Evolutionary conservation across 2,113 vertebrate genomes (phyloP).

Genomic region (Trematocara unimaculatum): DNA sequence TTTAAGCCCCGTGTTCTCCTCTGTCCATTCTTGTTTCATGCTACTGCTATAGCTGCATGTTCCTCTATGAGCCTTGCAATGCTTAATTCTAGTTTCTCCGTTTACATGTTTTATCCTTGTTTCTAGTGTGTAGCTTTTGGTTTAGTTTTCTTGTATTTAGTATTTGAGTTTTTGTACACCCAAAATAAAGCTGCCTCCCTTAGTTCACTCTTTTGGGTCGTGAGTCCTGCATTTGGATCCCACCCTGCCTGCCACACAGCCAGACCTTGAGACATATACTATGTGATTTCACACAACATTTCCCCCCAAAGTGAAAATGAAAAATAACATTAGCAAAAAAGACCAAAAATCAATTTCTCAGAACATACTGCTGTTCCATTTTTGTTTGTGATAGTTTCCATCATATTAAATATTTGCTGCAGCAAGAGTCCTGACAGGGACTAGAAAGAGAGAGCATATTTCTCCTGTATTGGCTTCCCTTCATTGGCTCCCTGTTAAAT

Average conservation of each 20-base stretch:
- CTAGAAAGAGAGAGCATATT: background rate
- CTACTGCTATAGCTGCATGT: background rate
- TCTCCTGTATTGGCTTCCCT: background rate
- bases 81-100: background rate
- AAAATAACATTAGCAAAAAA: background rate
- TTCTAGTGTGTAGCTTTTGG: background rate
- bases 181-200: background rate
- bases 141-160: background rate
- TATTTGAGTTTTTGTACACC: background rate
- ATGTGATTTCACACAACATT: background rate
- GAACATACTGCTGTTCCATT: background rate
- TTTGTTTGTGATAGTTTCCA: background rate
- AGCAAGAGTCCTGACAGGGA: background rate
- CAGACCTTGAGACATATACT: background rate
- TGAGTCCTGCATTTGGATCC: background rate
- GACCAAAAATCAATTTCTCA: background rate
- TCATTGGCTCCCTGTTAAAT: background rate
- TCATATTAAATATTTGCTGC: background rate
- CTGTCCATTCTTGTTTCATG: background rate
- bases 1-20: background rate
- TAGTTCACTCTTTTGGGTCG: background rate
- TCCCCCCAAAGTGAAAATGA: background rate
- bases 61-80: background rate
- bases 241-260: background rate
- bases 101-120: background rate